Conservation (phyloP, 1,140 invertebrate genomes). For the Mactra quadrangularis region DNA sequence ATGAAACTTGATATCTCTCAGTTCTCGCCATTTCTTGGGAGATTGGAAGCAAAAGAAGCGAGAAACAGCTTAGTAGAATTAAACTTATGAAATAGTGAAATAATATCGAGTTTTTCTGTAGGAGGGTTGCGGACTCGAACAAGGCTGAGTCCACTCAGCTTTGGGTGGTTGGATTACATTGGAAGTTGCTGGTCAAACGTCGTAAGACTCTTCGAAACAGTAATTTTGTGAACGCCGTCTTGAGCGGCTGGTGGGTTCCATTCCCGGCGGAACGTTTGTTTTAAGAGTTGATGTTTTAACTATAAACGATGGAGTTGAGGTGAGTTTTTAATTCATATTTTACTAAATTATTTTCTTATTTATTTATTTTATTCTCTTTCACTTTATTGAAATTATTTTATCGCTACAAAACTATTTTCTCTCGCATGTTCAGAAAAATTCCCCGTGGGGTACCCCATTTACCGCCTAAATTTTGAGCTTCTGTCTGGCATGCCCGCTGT, state of each 20-base stretch:
- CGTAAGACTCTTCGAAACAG: background rate
- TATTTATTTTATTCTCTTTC: background rate
- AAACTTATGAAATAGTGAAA: slow-evolving; percentile 38
- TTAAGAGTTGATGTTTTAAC: background rate
- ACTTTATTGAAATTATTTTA: background rate
- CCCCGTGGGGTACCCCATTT: slow-evolving; percentile 40
- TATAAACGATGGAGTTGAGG: slow-evolving; percentile 54
- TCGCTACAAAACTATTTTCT: too few species aligned
- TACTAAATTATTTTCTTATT: background rate
- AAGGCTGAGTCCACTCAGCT: slow-evolving; percentile 55
- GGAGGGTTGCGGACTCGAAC: slow-evolving; percentile 24
- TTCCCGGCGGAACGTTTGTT: slow-evolving; percentile 3
- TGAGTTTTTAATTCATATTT: slow-evolving; percentile 13
- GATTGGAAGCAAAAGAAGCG: slow-evolving; percentile 31
- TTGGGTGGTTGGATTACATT: background rate
- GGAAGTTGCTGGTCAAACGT: background rate
- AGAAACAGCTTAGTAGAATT: slow-evolving; percentile 22
- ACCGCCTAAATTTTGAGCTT: slow-evolving; percentile 15
- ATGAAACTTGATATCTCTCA: slow-evolving; percentile 48
- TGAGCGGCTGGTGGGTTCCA: slow-evolving; percentile 14
- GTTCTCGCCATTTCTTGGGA: slow-evolving; percentile 56
- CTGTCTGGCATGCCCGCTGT: slow-evolving; percentile 14
- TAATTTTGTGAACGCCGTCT: slow-evolving; percentile 22
- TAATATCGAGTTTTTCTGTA: slow-evolving; percentile 14
- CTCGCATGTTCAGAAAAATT: too few species aligned